Evolutionary conservation across 2,797 vertebrate genomes (phyloP), one percentile per base, ranked within the genome.

Genomic region (Ciconia nigra): DNA sequence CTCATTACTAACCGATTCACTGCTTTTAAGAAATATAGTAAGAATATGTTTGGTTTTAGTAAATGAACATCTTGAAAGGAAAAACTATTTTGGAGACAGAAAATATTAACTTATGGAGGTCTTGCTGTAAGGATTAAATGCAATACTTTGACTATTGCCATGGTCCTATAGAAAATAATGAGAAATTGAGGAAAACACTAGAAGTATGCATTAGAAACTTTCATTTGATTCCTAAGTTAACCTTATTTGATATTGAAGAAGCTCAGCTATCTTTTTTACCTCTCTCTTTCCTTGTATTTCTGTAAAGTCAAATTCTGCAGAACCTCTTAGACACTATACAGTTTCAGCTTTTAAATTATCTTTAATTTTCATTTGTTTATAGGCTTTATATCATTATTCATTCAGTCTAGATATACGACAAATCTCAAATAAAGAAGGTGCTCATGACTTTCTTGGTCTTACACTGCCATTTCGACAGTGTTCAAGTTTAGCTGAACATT

Each of bases 31-130:
- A 93, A 82, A 87, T 55, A 55, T 5, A 76, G 33, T 86, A 72
- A 85, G 49, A 76, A 55, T 67, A n/a, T 72, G 5, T 96, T 82
- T 51, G 74, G 11, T 8, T 96, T 97, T 89, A 61, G 46, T 67
- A 83, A 87, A 66, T 65, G 12, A 78, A 29, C 10, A 51, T 86
- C 21, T 66, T 81, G 78, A 83, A 49, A 87, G 33, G 22, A 57
- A 89, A 58, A 86, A n/a, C 51, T 91, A 13, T 88, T 96, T 59
- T 91, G 76, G 87, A 90, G 47, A 69, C 26, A 70, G n/a, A 94
- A 88, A 85, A 73, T 70, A 69, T 9, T 52, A 44, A 49, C 10
- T 95, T 82, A 74, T 29, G 26, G 86, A 93, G 12, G 24, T 91
- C 46, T 88, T 94, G 29, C 16, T 83, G 22, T 39, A 94, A 65